Evolutionary conservation across 2,113 vertebrate species (phyloP), one percentile per base, ranked within the genome.

Genomic region (Aix galericulata): DNA sequence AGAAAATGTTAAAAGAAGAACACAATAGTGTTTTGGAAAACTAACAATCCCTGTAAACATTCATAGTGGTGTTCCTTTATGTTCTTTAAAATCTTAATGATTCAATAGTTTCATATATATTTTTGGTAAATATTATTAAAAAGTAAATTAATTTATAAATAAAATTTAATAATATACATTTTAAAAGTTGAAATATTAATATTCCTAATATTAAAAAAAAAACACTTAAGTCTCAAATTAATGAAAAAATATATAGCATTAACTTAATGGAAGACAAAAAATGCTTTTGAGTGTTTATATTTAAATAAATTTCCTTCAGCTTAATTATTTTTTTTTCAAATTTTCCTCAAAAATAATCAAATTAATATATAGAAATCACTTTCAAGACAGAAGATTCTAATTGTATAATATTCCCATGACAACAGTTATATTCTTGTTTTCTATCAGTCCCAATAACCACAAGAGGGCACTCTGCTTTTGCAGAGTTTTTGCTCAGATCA

Each of bases 391-490:
- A 74, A 59, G 60, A 62, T 17, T 56, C 52, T 17, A 14, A 42
- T 1, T n/a, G 59, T 79, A 53, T 91, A 73, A 25, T 12, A 89
- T 81, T 89, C 42, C 92, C 87, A 29, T 34, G 44, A 36, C 55
- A 53, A 21, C 56, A 2, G 1, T 14, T 34, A 53, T 1, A 26
- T 0, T 29, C 17, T 16, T 78, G 72, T 22, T n/a, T 67, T 77
- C 89, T 86, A 3, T 56, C 48, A 36, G 78, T 20, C 40, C 83
- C 46, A 10, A 53, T 3, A 46, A 91, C 97, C 98, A 98, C 97
- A 91, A 98, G 98, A 97, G 98, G 98, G 98, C 98, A 97, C 98
- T 97, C 97, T 96, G 96, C 97, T 89, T 66, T 97, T 91, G 86
- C 52, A 13, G 46, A 48, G 46, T 48, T 48, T 48, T 48, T 48